Evolutionary conservation across 1,140 invertebrate species (phyloP).

Genomic region (Micrasema longulum): DNA sequence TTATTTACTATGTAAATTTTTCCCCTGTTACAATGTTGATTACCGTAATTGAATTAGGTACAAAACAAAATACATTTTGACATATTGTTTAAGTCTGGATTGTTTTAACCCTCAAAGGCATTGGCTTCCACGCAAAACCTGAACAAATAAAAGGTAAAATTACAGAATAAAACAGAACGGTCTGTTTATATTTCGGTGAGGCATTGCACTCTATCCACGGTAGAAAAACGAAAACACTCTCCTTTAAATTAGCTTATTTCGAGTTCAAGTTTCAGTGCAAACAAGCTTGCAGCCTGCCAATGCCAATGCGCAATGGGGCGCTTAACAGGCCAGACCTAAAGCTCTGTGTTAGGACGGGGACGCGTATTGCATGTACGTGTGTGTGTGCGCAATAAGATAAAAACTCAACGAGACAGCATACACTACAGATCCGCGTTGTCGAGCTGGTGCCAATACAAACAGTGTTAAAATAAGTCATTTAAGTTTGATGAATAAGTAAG

Average conservation of each 20-base stretch:
- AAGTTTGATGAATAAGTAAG: too few relatives aligned
- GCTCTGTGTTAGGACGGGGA: too few relatives aligned
- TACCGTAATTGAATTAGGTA: background rate
- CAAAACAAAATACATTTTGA: background rate
- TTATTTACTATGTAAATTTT: too few relatives aligned
- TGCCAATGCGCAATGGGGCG: constrained; percentile 6
- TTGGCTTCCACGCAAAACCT: background rate
- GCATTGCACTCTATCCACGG: background rate
- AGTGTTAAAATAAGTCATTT: too few relatives aligned
- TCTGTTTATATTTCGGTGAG: constrained; percentile 13
- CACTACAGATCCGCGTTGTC: too few relatives aligned
- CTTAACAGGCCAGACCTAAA: constrained; percentile 3
- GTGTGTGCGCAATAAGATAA: too few relatives aligned
- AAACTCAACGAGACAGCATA: too few relatives aligned
- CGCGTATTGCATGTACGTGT: too few relatives aligned
- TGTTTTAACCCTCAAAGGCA: background rate
- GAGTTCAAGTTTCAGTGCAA: constrained; percentile 35
- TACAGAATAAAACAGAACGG: constrained; percentile 2
- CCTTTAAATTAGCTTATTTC: constrained; percentile 36
- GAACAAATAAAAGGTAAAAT: constrained; percentile 12
- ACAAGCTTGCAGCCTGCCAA: background rate
- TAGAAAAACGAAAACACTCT: constrained; percentile 30
- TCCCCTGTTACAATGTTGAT: too few relatives aligned
- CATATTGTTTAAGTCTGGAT: background rate
- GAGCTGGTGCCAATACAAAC: too few relatives aligned